Evolutionary conservation across 2,113 vertebrate genomes (phyloP), one percentile per base, ranked within the genome.

Genomic region (Sakesphorus luctuosus): DNA sequence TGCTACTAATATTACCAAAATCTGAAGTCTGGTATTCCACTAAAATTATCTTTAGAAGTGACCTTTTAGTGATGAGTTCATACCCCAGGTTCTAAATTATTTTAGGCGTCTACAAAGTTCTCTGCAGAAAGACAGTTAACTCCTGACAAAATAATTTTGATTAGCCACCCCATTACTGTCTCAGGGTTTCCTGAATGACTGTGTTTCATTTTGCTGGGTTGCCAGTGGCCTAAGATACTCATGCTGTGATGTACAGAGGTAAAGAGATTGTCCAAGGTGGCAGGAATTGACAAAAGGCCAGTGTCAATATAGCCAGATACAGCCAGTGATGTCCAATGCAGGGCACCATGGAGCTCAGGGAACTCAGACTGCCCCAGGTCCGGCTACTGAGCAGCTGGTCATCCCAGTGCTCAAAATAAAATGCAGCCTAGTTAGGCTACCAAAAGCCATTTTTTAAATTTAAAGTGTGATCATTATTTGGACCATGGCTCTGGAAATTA

Each of bases 41-140:
- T 96, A 89, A 94, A 85, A 53, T 84, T 83, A 81, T 61, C 36
- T 73, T 73, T 78, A 75, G 65, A 75, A 47, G 20, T 87, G 38
- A 31, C 15, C 59, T 90, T 74, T n/a, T 69, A 65, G 55, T 62
- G 33, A 36, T 13, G 2, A 21, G 11, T 66, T 87, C 23, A 50
- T 66, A 29, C 11, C 58, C 26, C 12, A 31, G 11, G 4, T 82
- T 87, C 84, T 91, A 18, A 71, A 72, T 33, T 59, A 61, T 55
- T 75, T 63, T 56, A 87, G 46, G 68, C 28, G 10, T 58, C 18
- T 53, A 3, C 7, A 1, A 25, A 83, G 29, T 61, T 44, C 24
- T 77, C 23, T 16, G 53, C 47, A 71, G 43, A 90, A 73, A 43
- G 5, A 31, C 38, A 46, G 3, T 74, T 56, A 71, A 8, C 7